Percentiles rank a stretch among this genome's conserved stretches.
These are phyloP conservation scores for Drosophila busckii DNA, from an alignment of 1,140 invertebrate genomes.

Conservation along the genomic window DNA sequence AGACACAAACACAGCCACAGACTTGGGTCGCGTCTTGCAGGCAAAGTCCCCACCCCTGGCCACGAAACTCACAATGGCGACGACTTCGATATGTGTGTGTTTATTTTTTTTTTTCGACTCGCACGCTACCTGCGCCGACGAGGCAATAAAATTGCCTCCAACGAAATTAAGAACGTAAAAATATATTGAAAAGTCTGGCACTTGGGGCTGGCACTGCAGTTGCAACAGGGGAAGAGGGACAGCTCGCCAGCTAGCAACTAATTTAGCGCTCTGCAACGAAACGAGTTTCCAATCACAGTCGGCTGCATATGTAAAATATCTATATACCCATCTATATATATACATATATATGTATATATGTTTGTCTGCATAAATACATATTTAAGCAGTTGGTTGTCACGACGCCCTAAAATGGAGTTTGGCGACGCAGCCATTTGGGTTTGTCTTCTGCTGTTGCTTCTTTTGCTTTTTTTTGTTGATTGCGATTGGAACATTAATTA, in stretches of 20 bases:
- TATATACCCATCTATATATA: conserved; percentile 11
- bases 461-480: conserved; percentile 19
- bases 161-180: conserved; percentile 75
- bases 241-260: conserved; percentile 56
- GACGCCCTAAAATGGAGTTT: conserved; percentile 60
- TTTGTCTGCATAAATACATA: conserved; percentile 36
- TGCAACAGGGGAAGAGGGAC: background rate
- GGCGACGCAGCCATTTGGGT: conserved; percentile 26
- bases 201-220: conserved; percentile 40
- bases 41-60: background rate
- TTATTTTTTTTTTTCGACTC: too few relatives aligned
- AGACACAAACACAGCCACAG: conserved; percentile 17
- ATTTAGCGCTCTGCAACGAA: conserved; percentile 67
- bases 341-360: conserved; percentile 10
- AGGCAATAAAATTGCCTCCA: conserved; percentile 72
- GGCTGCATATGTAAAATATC: background rate
- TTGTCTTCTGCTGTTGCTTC: conserved; percentile 5
- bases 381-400: conserved; percentile 18
- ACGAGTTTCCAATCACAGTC: conserved; percentile 64
- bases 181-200: conserved; percentile 64
- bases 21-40: too few relatives aligned
- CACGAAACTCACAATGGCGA: conserved; percentile 28
- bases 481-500: conserved; percentile 70
- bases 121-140: conserved; percentile 46
- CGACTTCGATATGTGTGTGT: too few relatives aligned